Evolutionary conservation across 2,113 vertebrate genomes (phyloP), one percentile per base, ranked within the genome.

Genomic region (Daphoenositta chrysoptera): DNA sequence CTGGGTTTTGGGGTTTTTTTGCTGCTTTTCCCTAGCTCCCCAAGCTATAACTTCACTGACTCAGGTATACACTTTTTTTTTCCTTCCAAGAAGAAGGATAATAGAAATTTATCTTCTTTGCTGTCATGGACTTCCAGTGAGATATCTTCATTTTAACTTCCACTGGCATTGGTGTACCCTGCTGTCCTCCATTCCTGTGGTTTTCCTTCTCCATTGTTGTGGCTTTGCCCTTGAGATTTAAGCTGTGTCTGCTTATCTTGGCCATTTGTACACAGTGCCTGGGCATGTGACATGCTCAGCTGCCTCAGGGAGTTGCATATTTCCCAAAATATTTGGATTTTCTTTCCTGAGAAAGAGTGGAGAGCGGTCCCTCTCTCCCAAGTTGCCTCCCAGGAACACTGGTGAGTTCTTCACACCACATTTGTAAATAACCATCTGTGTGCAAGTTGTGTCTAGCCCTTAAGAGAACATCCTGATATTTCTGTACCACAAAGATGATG

Each of bases 231-330:
- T 90, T 96, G 90, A 92, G 83, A 54, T 88, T 90, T 88, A 66
- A 96, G 86, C 76, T 90, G 75, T 80, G 35, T 83, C 79, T 95
- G 82, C 76, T 96, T 95, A 92, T 86, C 85, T 94, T 88, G 85
- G 71, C 71, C 68, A 42, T 40, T 93, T 24, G 53, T 85, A 91
- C 45, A 40, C 44, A 53, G 37, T 42, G 58, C 28, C 45, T 65
- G 58, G 58, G 75, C 79, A 72, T 4, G 20, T 72, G 88, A 80
- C 66, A 45, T 39, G 24, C 48, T 86, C 63, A 57, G 58, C 76
- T 90, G 88, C 83, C 66, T 80, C 33, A 53, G 95, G 88, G 48
- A 83, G 83, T 66, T 80, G 79, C 71, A 61, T 73, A 54, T 83
- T 93, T 76, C 88, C 64, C 92, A 87, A 94, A 93, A 90, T 73